A percentile compares a stretch with the other conserved stretches of the same genome.
Evolutionary conservation across 2,888 invertebrate genomes (phyloP).

Genomic region (Lochmaea crataegi): DNA sequence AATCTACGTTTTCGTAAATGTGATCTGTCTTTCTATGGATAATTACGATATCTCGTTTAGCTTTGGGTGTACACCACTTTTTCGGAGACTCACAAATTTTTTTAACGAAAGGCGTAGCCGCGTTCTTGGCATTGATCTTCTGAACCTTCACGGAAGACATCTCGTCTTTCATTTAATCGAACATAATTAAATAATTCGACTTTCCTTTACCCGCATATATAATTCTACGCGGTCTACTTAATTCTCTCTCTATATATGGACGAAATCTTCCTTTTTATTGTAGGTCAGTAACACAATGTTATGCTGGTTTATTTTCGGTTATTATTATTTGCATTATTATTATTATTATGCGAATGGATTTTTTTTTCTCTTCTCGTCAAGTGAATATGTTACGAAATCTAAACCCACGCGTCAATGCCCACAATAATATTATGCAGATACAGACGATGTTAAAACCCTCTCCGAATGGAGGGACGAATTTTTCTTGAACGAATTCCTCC

Average conservation of each 20-base stretch:
- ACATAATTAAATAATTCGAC: constrained; percentile 34
- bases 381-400: constrained; percentile 33
- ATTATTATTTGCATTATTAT: constrained; percentile 29
- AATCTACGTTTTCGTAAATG: constrained; percentile 55
- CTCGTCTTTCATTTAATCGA: constrained; percentile 15
- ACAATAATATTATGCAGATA: constrained; percentile 41
- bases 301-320: constrained; percentile 29
- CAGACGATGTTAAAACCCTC: constrained; percentile 34
- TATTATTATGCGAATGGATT: constrained; percentile 26
- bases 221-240: constrained; percentile 42
- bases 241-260: background rate
- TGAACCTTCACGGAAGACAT: constrained; percentile 56
- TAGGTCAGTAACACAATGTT: constrained; percentile 39
- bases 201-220: constrained; percentile 19
- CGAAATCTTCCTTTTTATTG: constrained; percentile 30
- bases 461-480: constrained; percentile 36
- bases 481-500: constrained; percentile 28
- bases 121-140: constrained; percentile 50
- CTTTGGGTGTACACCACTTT: constrained; percentile 47
- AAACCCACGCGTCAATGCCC: constrained; percentile 36
- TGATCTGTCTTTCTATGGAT: constrained; percentile 51
- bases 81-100: constrained; percentile 58
- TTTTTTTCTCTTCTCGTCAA: constrained; percentile 30
- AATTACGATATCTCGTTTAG: constrained; percentile 46
- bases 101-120: constrained; percentile 55